Conservation (phyloP, 2,888 invertebrate genomes). For the Meganola albula region DNA sequence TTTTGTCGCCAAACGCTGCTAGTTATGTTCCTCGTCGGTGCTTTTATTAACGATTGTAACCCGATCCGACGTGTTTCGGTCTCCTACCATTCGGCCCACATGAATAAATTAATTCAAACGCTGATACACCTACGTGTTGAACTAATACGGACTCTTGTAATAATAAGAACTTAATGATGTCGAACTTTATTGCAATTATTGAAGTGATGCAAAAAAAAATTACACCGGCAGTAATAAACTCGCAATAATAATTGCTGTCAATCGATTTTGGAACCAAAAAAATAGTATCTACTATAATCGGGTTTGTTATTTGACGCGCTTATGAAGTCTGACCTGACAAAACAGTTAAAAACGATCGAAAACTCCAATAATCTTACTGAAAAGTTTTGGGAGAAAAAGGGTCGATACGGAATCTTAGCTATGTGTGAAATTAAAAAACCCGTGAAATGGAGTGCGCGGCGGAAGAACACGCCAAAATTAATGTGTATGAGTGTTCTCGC, state of each 20-base stretch:
- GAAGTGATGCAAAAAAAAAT: slow-evolving; percentile 32
- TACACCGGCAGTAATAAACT: slow-evolving; percentile 14
- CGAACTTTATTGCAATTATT: slow-evolving; percentile 45
- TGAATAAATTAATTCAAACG: slow-evolving; percentile 49
- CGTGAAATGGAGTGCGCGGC: slow-evolving; percentile 34
- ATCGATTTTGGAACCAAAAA: slow-evolving; percentile 10
- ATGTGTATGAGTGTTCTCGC: slow-evolving; percentile 34
- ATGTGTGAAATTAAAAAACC: slow-evolving; percentile 45
- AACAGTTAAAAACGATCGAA: no score
- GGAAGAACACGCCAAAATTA: slow-evolving; percentile 44
- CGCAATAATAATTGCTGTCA: slow-evolving; percentile 20
- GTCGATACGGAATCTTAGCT: slow-evolving; percentile 33
- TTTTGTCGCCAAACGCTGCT: slow-evolving; percentile 47
- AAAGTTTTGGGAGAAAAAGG: slow-evolving; percentile 35
- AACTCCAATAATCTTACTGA: slow-evolving; percentile 51
- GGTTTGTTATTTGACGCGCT: no score
- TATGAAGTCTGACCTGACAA: no score
- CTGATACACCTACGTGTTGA: slow-evolving; percentile 34
- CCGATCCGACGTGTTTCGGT: slow-evolving; percentile 48
- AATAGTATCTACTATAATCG: slow-evolving; percentile 16
- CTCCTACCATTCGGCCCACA: slow-evolving; percentile 40
- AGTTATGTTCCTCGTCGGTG: slow-evolving; percentile 42
- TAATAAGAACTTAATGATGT: slow-evolving; percentile 48
- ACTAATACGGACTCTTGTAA: slow-evolving; percentile 37
- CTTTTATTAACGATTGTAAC: slow-evolving; percentile 66